Conservation (phyloP, 2,113 vertebrate genomes). For the Camelus bactrianus region DNA sequence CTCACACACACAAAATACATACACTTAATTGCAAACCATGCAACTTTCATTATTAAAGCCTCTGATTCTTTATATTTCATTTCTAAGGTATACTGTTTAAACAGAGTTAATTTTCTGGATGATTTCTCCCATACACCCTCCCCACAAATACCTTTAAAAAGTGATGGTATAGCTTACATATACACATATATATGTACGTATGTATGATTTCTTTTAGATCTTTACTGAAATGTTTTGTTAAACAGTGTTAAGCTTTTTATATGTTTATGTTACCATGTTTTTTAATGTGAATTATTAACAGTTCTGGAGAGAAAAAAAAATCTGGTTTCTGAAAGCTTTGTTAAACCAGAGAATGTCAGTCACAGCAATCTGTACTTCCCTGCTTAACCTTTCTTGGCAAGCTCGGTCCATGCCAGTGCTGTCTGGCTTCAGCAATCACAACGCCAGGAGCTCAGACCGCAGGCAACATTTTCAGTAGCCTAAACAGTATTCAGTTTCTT, state of each 20-base stretch:
- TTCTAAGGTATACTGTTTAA: constrained; percentile 4
- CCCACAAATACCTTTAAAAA: background rate
- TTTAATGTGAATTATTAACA: constrained; percentile 45
- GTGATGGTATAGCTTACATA: background rate
- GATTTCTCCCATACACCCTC: background rate
- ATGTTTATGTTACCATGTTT: background rate
- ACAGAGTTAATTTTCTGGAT: constrained; percentile 13
- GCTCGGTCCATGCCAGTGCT: background rate
- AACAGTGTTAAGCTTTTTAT: background rate
- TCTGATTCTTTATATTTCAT: background rate
- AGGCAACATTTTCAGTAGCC: background rate
- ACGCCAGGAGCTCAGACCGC: background rate
- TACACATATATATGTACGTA: background rate
- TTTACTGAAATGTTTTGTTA: constrained; percentile 27
- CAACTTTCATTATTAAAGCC: background rate
- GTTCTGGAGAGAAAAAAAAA: background rate
- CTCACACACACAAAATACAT: background rate
- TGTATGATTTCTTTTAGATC: background rate
- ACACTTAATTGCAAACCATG: background rate
- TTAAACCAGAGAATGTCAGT: constrained; percentile 16
- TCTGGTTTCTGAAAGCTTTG: background rate
- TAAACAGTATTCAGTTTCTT: background rate
- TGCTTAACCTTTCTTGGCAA: background rate
- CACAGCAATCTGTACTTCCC: background rate
- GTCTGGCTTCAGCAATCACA: background rate